Base-by-base conservation (phyloP, 2,113 vertebrate species). In the Theristicus caerulescens region DNA sequence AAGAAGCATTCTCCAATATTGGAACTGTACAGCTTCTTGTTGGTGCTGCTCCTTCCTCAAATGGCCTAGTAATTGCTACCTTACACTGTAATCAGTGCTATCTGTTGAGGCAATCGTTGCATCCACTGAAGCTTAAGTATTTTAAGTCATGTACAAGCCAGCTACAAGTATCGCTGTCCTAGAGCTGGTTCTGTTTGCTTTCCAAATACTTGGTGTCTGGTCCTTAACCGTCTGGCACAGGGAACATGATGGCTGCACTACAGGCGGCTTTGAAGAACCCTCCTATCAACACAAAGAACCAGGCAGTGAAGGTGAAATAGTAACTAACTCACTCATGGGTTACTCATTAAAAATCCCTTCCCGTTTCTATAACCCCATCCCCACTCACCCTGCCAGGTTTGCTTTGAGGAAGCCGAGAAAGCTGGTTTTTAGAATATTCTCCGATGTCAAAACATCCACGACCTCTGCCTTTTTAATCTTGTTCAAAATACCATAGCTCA, bases 191-290 rank as follows among this genome's bases (percentile, higher is more conserved):
- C 26, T 29, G 19, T 5, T 5, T 67, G 54, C 13, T 86, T 92
- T 88, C 42, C 49, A 24, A 44, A 27, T 29, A 26, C 16, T 21
- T 22, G 27, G 47, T 91, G 62, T 64, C 21, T 93, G 92, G 31
- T 94, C 90, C 99, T 99, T 99, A 98, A 99, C 98, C 8, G 0
- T 69, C 67, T 52, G 59, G 96, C 98, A 99, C 99, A 99, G 99
- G 99, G 93, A 99, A 99, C 88, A 98, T 99, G 92, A 98, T 98
- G 96, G 99, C 98, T n/a, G 99, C 99, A 6, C 97, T 99, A 11
- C 99, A 99, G 38, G 99, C 99, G 1, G 99, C 99, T 59, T 97
- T 99, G 95, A 99, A 99, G 97, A 99, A 99, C 94, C 99, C 99
- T 47, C 99, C 99, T 14, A 99, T 99, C 98, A 99, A 99, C 96